These are phyloP conservation scores for Meganola albula DNA, from an alignment of 2,888 invertebrate species.

Conservation along the genomic window DNA sequence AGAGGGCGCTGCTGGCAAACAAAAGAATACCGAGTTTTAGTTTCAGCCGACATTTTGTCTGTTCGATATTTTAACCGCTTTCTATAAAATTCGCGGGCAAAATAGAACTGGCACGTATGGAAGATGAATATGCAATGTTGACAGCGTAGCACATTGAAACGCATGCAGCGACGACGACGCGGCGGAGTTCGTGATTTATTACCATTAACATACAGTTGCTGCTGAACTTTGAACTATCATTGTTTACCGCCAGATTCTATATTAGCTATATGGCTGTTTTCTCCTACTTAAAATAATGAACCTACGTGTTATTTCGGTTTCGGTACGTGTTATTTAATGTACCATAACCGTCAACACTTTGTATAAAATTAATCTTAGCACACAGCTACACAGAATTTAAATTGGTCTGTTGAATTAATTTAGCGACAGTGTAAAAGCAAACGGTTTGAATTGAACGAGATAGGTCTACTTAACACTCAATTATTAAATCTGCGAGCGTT, in stretches of 20 bases:
- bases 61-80: conserved; percentile 57
- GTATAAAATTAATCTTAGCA: too few species aligned
- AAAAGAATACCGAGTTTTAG: conserved; percentile 62
- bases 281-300: too few species aligned
- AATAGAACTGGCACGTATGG: conserved; percentile 51
- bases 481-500: conserved; percentile 7
- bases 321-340: too few species aligned
- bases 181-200: conserved; percentile 47
- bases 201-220: too few species aligned
- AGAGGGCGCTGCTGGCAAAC: conserved; percentile 67
- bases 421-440: conserved; percentile 8
- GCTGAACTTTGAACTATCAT: conserved; percentile 26
- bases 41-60: conserved; percentile 54
- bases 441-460: conserved; percentile 5
- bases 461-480: conserved; percentile 1
- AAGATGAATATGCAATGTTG: conserved; percentile 65
- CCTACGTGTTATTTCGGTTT: too few species aligned
- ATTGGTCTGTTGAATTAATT: conserved; percentile 15
- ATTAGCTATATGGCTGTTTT: too few species aligned
- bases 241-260: conserved; percentile 22
- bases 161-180: conserved; percentile 32
- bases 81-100: conserved; percentile 48
- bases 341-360: too few species aligned
- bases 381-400: conserved; percentile 15
- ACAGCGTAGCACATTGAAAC: conserved; percentile 37